Base-by-base conservation (phyloP, 2,888 invertebrate species). In the Macrosiphum euphorbiae region DNA sequence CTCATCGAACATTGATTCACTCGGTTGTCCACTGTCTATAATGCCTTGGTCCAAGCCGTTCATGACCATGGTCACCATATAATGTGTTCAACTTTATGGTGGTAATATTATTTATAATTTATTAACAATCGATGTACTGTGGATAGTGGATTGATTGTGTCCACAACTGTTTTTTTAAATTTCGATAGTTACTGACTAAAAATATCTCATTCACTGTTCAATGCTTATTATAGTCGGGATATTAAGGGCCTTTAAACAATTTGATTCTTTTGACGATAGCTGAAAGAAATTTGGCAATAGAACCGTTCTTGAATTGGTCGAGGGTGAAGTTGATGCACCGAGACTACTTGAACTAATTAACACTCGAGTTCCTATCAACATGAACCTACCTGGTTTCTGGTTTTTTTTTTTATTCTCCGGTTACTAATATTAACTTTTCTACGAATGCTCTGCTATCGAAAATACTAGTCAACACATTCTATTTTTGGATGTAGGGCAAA, bases 71-170 rank as follows among this genome's bases (percentile, higher is more conserved):
- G 20, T 20, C 0, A 35, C 35, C 20, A 35, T 78, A 35, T 7
- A 16, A 8, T 58, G 26, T 58, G 8, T 58, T 7, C 7, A 58
- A 52, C 47, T 10, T 47, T 52, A 16, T 52, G 16, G 52, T 52
- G 16, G 13, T 52, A 52, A 58, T 58, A 58, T 24, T 58, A 8
- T 58, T 24, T 55, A 55, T 55, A 24, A 52, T 50, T 52, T 52
- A 52, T 52, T 0, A 3, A n/a, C n/a, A 3, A 78, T 78, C 78
- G 35, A 20, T 16, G 7, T 78, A 20, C 20, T 16, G 20, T 0
- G 0, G 16, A n/a, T 16, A 7, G 20, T 0, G 0, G 16, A n/a
- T 16, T 1, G 16, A 16, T 67, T 1, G 16, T 28, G 16, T n/a
- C 13, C n/a, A 67, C 13, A n/a, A n/a, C 16, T 4, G n/a, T 47